Evolutionary conservation across 2,113 vertebrate genomes (phyloP).

Genomic region (Piaya cayana): DNA sequence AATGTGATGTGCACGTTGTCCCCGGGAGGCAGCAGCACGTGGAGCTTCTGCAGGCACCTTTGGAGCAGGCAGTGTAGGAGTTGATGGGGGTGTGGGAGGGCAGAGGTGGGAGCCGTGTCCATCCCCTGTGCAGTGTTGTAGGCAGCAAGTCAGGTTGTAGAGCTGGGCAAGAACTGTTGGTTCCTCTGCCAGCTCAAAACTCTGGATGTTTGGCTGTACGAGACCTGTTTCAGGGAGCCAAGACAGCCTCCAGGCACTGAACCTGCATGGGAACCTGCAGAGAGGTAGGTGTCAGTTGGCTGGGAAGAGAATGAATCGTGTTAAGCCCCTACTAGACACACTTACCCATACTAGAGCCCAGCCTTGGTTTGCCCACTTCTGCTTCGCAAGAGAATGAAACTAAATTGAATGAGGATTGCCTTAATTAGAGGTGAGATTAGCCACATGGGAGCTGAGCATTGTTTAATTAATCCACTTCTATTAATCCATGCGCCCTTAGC

Average conservation of each 20-base stretch:
- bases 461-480: constrained; percentile 34
- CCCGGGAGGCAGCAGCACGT: neutral
- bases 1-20: accelerated
- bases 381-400: neutral
- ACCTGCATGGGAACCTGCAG: neutral
- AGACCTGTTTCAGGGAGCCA: neutral
- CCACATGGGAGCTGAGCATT: neutral
- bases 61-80: neutral
- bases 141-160: neutral
- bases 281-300: neutral
- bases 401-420: neutral
- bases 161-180: neutral
- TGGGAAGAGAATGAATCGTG: neutral
- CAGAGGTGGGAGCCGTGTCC: neutral
- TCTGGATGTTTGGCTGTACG: neutral
- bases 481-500: neutral
- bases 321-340: neutral
- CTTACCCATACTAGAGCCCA: neutral
- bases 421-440: neutral
- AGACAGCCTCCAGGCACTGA: neutral
- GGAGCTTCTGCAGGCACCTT: neutral
- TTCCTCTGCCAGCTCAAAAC: neutral
- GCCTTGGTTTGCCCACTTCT: neutral
- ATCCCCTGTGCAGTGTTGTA: accelerated
- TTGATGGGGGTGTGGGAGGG: neutral